phyloP scores from a whole-genome alignment of 2,113 vertebrate genomes.

The Shinisaurus crocodilurus region DNA sequence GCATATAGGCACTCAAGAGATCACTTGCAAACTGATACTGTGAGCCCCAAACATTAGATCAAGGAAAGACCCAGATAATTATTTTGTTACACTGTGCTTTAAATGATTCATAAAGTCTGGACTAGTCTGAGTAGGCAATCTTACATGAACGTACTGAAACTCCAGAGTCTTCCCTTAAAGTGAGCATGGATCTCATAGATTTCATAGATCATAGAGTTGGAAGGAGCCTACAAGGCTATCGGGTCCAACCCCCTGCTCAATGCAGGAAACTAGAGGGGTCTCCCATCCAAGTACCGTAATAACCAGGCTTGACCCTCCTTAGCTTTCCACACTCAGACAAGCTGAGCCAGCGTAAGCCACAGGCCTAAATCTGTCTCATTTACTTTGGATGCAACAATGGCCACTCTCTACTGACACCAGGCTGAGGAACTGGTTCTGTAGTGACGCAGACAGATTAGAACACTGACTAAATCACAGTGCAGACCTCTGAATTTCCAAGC shows the following conservation, averaged over 20 bases:
- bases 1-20: not conserved
- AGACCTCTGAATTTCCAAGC: slow-evolving; percentile 40
- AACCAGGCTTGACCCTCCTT: no score
- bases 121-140: not conserved
- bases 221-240: no score
- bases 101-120: not conserved
- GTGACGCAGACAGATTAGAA: slow-evolving; percentile 52
- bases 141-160: slow-evolving; percentile 16
- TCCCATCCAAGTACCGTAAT: no score
- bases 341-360: no score
- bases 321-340: no score
- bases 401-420: slow-evolving; percentile 50
- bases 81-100: not conserved
- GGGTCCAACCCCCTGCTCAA: no score
- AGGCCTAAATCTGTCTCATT: no score
- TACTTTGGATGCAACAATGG: not conserved
- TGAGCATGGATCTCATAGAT: slow-evolving; percentile 8
- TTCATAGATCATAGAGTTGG: no score
- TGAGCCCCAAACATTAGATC: not conserved
- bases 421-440: slow-evolving; percentile 43
- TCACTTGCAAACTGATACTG: not conserved
- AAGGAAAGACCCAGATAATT: not conserved
- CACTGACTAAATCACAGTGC: slow-evolving; percentile 51
- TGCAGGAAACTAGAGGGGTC: no score
- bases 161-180: slow-evolving; percentile 23